These are phyloP conservation scores for Temnopleurus reevesii DNA, from an alignment of 53 echinoderm and acorn worm species.

Conservation along the genomic window DNA sequence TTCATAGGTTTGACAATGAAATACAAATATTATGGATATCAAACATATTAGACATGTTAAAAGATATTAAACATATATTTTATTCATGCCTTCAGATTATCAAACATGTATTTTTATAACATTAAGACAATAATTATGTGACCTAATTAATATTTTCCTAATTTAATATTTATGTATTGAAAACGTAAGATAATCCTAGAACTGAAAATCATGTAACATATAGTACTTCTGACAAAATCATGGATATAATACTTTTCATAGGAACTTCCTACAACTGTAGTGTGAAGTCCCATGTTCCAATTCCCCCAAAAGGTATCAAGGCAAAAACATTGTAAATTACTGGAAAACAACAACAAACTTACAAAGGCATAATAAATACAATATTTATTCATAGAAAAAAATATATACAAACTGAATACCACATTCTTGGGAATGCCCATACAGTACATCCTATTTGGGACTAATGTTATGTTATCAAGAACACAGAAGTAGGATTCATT, in stretches of 20 bases:
- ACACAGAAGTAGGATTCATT: too few species aligned
- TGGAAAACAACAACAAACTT: not conserved
- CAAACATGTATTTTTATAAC: too few species aligned
- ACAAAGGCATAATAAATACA: conserved; percentile 32
- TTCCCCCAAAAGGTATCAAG: not conserved
- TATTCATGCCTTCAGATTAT: too few species aligned
- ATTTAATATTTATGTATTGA: not conserved
- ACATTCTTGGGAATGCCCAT: not conserved
- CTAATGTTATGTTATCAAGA: too few species aligned
- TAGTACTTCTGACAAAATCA: not conserved
- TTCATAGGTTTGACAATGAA: too few species aligned
- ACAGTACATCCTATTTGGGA: too few species aligned
- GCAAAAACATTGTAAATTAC: not conserved
- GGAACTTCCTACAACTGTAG: not conserved
- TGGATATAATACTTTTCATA: not conserved
- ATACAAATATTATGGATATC: too few species aligned
- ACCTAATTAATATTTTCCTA: too few species aligned
- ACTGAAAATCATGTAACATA: too few species aligned
- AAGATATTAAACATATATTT: too few species aligned
- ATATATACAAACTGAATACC: not conserved
- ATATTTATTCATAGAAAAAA: not conserved
- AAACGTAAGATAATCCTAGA: not conserved
- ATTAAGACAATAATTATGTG: too few species aligned
- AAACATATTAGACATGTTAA: too few species aligned
- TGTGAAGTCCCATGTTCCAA: not conserved